Base-by-base conservation (phyloP, 2,797 vertebrate genomes). In the Rhinella marina region DNA sequence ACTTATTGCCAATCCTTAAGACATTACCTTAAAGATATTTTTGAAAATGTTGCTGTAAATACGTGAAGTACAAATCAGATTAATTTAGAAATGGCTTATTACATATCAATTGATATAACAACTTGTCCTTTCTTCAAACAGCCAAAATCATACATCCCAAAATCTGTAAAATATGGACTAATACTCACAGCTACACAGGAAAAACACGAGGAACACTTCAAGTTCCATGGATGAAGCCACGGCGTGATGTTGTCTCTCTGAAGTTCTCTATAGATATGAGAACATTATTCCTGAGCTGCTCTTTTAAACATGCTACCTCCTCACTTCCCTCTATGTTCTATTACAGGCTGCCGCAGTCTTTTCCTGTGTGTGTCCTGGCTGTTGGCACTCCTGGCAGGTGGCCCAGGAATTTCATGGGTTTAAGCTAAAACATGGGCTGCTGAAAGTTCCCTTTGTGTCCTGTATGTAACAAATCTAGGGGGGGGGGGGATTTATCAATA, bases 321-420 rank as follows among this genome's bases (percentile, higher is more conserved):
- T 66, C n/a, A 6, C 19, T 78, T 66, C 21, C 50, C 25, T 68
- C 76, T 32, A 23, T 19, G 6, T 13, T 54, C 61, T 54, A 19
- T 41, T 41, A 79, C 50, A 85, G 70, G 56, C 83, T 57, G 54
- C 64, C 29, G 32, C 72, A 83, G 64, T 25, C 48, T 70, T n/a
- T 77, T 85, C 72, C 83, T 76, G 83, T 76, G 57, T 77, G 57
- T 64, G 56, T 57, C 72, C 57, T 50, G 83, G 32, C 56, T 85
- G 72, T 25, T 85, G 83, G 56, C 72, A 85, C 61, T 73, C 12
- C 32, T 85, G 83, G 83, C 72, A 76, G 23, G 50, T 77, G 83
- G 23, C 72, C 83, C 23, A 77, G 72, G 57, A 85, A 85, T 25
- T 59, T 50, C 50, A 13, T n/a, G 57, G 57, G 72, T 77, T 75